Evolutionary conservation across 2,888 invertebrate genomes (phyloP).

Genomic region (Theristus sp.): DNA sequence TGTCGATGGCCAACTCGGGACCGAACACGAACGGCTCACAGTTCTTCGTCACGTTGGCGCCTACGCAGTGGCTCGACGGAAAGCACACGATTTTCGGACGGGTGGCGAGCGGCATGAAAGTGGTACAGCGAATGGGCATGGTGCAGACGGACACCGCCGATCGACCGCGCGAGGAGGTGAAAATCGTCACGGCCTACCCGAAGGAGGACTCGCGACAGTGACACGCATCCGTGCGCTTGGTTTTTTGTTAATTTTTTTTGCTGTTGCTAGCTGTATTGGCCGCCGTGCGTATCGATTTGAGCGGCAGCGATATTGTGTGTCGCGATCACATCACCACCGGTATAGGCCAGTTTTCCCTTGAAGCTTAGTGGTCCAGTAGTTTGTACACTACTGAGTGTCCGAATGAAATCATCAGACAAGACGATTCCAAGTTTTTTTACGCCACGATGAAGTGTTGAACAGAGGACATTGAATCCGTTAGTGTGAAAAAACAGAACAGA

Average conservation of each 20-base stretch:
- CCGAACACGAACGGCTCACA: constrained; percentile 87
- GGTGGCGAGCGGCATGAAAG: constrained; percentile 37
- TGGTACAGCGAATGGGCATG: constrained; percentile 71
- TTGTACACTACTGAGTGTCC: no score
- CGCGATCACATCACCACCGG: no score
- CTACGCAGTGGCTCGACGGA: constrained; percentile 87
- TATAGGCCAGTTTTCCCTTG: no score
- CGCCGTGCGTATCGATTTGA: no score
- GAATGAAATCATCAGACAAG: no score
- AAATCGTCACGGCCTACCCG: constrained; percentile 7
- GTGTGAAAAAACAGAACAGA: no score
- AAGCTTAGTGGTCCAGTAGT: no score
- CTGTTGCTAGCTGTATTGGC: not conserved
- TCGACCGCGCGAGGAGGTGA: constrained; percentile 64
- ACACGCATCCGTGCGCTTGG: not conserved
- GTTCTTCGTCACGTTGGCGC: constrained; percentile 82
- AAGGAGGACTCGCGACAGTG: not conserved
- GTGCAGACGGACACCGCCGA: constrained; percentile 81
- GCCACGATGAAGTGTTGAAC: no score
- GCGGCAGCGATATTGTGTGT: no score
- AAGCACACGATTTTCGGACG: constrained; percentile 78
- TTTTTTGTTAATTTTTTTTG: not conserved
- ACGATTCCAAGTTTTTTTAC: no score
- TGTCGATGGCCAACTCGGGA: constrained; percentile 94
- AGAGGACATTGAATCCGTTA: no score